A percentile compares a stretch with the other conserved stretches of the same genome.
Evolutionary conservation across 2,888 invertebrate species (phyloP).

Genomic region (Parnassius apollo): DNA sequence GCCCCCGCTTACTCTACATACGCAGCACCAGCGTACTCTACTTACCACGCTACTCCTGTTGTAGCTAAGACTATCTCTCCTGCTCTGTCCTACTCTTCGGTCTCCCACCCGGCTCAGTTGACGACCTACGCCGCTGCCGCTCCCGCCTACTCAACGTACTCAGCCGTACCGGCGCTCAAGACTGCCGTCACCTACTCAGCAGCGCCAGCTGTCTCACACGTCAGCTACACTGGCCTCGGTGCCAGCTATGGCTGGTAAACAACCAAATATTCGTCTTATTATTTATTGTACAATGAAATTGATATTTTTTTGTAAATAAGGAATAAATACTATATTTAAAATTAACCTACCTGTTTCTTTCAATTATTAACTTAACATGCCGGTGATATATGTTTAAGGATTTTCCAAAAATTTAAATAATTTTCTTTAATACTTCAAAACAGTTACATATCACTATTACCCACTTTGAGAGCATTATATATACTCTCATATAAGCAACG

Average conservation of each 20-base stretch:
- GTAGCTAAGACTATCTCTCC: slow-evolving; percentile 44
- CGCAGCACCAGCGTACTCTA: slow-evolving; percentile 34
- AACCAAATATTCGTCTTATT: slow-evolving; percentile 27
- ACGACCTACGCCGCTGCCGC: slow-evolving; percentile 39
- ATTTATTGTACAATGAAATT: slow-evolving; percentile 2
- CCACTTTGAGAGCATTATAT: too few species aligned
- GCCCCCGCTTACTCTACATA: slow-evolving; percentile 42
- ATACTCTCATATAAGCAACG: too few species aligned
- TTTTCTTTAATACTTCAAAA: too few species aligned
- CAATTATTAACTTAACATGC: too few species aligned
- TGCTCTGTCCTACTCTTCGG: slow-evolving; percentile 34
- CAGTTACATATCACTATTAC: too few species aligned
- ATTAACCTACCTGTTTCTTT: too few species aligned
- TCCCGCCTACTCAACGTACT: slow-evolving; percentile 69
- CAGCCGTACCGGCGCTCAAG: slow-evolving; percentile 77
- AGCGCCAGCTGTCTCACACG: slow-evolving; percentile 81
- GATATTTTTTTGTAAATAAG: slow-evolving; percentile 9
- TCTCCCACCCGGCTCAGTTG: slow-evolving; percentile 30
- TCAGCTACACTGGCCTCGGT: slow-evolving; percentile 83
- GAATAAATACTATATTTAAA: neutral
- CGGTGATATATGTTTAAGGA: too few species aligned
- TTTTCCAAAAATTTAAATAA: too few species aligned
- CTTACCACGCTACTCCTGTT: slow-evolving; percentile 28
- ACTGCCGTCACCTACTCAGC: slow-evolving; percentile 82
- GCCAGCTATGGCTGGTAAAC: slow-evolving; percentile 67